Percentiles rank a stretch among this genome's conserved stretches.
These are phyloP conservation scores for Cynocephalus volans DNA, from an alignment of 2,113 vertebrate species.

Conservation along the genomic window DNA sequence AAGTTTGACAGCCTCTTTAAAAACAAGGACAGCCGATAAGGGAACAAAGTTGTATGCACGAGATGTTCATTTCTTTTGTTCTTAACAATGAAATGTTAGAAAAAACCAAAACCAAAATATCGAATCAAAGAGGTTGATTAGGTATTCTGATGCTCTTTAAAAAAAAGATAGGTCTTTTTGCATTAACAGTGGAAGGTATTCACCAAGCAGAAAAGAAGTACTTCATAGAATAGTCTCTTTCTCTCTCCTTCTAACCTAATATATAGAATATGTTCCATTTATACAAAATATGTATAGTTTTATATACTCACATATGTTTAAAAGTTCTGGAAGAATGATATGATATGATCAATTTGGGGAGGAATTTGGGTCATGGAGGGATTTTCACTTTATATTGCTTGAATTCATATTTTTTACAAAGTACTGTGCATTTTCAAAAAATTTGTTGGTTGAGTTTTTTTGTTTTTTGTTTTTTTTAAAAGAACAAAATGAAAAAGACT, in stretches of 20 bases:
- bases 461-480: no score
- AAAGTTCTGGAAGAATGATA: background rate
- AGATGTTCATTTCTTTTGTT: background rate
- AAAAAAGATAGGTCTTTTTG: background rate
- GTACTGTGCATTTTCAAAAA: background rate
- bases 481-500: constrained; percentile 4
- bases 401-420: background rate
- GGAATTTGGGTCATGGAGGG: background rate
- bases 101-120: background rate
- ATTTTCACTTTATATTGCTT: constrained; percentile 30
- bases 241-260: background rate
- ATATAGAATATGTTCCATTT: background rate
- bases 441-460: background rate
- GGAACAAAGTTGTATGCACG: background rate
- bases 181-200: background rate
- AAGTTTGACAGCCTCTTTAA: constrained; percentile 64
- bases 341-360: background rate
- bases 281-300: background rate
- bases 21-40: background rate
- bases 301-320: background rate
- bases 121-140: background rate
- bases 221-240: background rate
- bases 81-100: background rate
- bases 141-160: background rate
- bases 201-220: background rate